These are phyloP conservation scores for Aporophyla nigra DNA, from an alignment of 2,888 invertebrate species.

Conservation along the genomic window DNA sequence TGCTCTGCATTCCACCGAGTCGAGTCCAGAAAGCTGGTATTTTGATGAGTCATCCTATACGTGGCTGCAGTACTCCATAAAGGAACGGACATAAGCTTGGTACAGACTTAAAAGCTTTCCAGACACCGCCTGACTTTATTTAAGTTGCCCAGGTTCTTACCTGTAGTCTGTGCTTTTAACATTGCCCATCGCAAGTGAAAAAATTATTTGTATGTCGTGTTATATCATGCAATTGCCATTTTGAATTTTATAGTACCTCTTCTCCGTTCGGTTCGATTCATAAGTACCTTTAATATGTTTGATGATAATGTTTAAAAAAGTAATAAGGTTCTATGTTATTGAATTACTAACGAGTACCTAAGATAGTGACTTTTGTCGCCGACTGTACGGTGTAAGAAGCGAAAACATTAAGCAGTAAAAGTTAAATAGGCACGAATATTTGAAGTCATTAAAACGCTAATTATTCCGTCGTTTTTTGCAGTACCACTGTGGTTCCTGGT, in stretches of 20 bases:
- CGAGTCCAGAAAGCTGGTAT: not conserved
- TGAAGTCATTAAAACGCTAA: slow-evolving; percentile 53
- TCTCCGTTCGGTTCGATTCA: not conserved
- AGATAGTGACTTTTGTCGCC: not conserved
- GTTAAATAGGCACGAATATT: slow-evolving; percentile 54
- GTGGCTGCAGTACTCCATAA: no score
- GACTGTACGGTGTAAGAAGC: not conserved
- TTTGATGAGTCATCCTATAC: no score
- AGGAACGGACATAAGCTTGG: no score
- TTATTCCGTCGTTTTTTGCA: slow-evolving; percentile 44
- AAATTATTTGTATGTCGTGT: not conserved
- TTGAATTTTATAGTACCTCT: not conserved
- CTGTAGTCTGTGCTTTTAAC: no score
- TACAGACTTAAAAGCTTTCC: no score
- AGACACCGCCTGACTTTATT: no score
- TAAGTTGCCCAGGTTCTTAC: no score
- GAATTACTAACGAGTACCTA: not conserved
- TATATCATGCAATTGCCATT: not conserved
- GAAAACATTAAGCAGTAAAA: slow-evolving; percentile 24
- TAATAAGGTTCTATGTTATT: not conserved
- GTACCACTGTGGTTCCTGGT: slow-evolving; percentile 39
- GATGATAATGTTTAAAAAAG: not conserved
- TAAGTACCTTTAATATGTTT: not conserved
- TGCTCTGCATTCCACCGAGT: no score
- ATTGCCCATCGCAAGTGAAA: not conserved